These are phyloP conservation scores for Acholoe squamosa DNA, from an alignment of 2,888 invertebrate species.

Conservation along the genomic window DNA sequence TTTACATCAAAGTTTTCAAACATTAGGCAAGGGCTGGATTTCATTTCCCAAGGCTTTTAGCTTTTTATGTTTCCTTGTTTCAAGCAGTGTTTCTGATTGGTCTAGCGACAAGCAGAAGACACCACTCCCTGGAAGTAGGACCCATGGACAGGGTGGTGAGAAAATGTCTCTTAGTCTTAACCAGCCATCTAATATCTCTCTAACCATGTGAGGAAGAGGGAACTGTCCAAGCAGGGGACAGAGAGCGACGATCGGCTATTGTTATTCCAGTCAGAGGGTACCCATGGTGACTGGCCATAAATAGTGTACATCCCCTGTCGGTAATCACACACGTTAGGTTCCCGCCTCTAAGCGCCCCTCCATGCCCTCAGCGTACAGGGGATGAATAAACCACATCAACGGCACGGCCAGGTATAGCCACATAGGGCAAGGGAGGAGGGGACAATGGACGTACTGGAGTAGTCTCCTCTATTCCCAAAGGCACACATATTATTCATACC, in stretches of 20 bases:
- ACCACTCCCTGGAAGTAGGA: not conserved
- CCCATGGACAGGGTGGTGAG: no score
- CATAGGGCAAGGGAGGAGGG: not conserved
- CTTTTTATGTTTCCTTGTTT: not conserved
- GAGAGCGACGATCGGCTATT: not conserved
- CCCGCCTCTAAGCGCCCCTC: not conserved
- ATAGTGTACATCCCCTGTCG: constrained; percentile 44
- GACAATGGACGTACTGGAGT: no score
- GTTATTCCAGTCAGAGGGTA: constrained; percentile 9
- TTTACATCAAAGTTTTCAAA: not conserved
- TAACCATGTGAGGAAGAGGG: no score
- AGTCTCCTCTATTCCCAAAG: not conserved
- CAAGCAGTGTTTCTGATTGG: not conserved
- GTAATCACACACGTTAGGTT: constrained; percentile 44
- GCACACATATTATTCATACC: not conserved
- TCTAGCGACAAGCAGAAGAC: not conserved
- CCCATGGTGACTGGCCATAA: constrained; percentile 42
- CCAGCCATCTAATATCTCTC: no score
- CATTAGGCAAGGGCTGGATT: not conserved
- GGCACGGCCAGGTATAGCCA: not conserved
- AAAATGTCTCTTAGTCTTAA: no score
- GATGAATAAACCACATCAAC: constrained; percentile 16
- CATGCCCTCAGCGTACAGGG: not conserved
- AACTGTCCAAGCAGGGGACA: no score
- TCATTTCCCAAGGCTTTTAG: not conserved